Conservation (phyloP, 2,113 vertebrate species). For the Sinocyclocheilus maitianheensis region DNA sequence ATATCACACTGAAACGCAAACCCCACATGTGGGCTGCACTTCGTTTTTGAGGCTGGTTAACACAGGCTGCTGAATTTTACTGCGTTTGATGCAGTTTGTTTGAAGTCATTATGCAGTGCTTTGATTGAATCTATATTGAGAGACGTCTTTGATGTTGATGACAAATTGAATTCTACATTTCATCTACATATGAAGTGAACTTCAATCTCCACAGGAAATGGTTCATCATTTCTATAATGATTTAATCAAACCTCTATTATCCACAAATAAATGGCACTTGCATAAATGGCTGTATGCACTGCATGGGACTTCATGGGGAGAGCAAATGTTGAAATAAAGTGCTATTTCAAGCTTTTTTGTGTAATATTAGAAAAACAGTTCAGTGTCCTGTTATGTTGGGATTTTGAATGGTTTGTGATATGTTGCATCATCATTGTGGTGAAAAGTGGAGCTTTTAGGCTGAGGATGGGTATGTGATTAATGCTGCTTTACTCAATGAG, state of each 20-base stretch:
- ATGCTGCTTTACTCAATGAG: neutral
- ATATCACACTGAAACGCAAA: neutral
- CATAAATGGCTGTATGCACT: neutral
- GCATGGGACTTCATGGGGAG: neutral
- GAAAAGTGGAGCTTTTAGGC: neutral
- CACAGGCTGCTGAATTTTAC: constrained; percentile 42
- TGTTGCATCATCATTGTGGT: neutral
- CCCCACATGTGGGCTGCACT: neutral
- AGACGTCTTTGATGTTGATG: constrained; percentile 67
- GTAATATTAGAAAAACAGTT: neutral
- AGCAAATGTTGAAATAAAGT: constrained; percentile 6
- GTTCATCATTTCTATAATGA: constrained; percentile 32
- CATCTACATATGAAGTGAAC: constrained; percentile 56
- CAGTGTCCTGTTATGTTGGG: neutral
- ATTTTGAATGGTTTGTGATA: neutral
- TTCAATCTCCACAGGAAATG: constrained; percentile 33
- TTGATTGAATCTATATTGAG: constrained; percentile 60
- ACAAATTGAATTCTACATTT: constrained; percentile 57
- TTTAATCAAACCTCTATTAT: constrained; percentile 30
- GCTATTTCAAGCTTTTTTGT: neutral
- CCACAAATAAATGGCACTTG: neutral
- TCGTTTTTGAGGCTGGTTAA: constrained; percentile 32
- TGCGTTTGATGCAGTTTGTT: constrained; percentile 55
- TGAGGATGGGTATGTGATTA: neutral
- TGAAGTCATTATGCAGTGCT: constrained; percentile 48